These are phyloP conservation scores for Sceloporus undulatus DNA, from an alignment of 2,113 vertebrate genomes.

Conservation along the genomic window DNA sequence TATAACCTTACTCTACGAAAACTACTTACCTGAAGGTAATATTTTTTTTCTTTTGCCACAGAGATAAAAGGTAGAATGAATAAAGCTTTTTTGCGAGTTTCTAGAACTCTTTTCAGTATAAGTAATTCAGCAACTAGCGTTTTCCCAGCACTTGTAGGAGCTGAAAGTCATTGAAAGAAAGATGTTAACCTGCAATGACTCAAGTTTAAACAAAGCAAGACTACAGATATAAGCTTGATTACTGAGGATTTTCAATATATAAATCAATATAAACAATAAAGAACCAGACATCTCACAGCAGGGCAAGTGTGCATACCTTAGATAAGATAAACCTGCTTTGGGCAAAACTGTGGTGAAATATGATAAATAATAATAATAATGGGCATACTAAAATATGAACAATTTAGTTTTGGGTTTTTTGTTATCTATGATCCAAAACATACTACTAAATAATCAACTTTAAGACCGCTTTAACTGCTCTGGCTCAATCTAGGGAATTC, in stretches of 20 bases:
- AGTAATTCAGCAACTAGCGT: slow-evolving; percentile 95
- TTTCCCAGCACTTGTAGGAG: slow-evolving; percentile 97
- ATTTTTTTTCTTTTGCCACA: slow-evolving; percentile 97
- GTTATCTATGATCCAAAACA: too few relatives aligned
- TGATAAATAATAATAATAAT: too few relatives aligned
- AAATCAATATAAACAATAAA: too few relatives aligned
- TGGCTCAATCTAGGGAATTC: too few relatives aligned
- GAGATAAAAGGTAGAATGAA: slow-evolving; percentile 97
- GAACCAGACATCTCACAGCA: neutral
- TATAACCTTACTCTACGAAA: neutral
- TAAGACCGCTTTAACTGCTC: too few relatives aligned
- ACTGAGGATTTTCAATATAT: neutral
- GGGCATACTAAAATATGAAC: too few relatives aligned
- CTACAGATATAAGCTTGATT: neutral
- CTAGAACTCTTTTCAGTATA: slow-evolving; percentile 92
- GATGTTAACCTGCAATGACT: neutral
- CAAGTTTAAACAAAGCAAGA: neutral
- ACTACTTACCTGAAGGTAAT: slow-evolving; percentile 88
- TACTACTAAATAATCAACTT: too few relatives aligned
- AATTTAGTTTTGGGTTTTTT: too few relatives aligned
- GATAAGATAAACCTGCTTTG: neutral
- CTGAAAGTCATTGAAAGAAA: slow-evolving; percentile 70
- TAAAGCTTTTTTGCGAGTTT: slow-evolving; percentile 92
- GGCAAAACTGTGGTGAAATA: too few relatives aligned
- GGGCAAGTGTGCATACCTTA: neutral